Conservation (phyloP, 2,797 vertebrate genomes). For the Salmo trutta region DNA sequence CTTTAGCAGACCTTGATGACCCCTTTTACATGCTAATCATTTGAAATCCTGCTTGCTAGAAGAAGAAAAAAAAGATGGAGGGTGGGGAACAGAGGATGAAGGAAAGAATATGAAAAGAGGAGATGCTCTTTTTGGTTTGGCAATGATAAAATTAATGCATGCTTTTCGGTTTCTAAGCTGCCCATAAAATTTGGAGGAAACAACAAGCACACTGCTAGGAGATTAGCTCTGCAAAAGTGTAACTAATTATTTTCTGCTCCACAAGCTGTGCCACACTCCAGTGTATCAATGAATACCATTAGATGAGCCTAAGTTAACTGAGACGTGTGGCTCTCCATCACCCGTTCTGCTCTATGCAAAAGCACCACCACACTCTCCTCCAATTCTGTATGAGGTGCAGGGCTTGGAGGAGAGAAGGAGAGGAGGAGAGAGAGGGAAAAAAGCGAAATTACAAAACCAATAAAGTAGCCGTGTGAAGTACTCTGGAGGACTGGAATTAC, state of each 20-base stretch:
- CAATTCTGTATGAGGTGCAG: constrained; percentile 13
- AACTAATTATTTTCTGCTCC: constrained; percentile 65
- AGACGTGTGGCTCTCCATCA: constrained; percentile 19
- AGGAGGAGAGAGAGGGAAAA: neutral
- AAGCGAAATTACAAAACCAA: constrained; percentile 62
- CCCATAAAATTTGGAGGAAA: constrained; percentile 49
- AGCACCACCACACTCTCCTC: constrained; percentile 13
- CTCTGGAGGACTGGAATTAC: constrained; percentile 54
- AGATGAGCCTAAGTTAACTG: constrained; percentile 49
- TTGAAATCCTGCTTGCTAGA: constrained; percentile 34
- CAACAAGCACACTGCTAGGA: constrained; percentile 44
- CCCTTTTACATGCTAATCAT: constrained; percentile 48
- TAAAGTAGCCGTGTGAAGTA: constrained; percentile 50
- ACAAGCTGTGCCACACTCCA: constrained; percentile 49
- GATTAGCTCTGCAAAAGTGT: constrained; percentile 60
- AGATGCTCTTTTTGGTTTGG: neutral
- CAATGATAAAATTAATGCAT: neutral
- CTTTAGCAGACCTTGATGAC: constrained; percentile 46
- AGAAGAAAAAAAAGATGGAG: neutral
- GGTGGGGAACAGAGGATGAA: constrained; percentile 10
- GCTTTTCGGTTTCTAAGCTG: constrained; percentile 6
- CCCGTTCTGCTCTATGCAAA: neutral
- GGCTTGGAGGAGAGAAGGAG: constrained; percentile 24
- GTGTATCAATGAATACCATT: constrained; percentile 62
- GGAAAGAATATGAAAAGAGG: constrained; percentile 11